Conservation (phyloP, 2,888 invertebrate species). For the Drosophila phalerata region DNA sequence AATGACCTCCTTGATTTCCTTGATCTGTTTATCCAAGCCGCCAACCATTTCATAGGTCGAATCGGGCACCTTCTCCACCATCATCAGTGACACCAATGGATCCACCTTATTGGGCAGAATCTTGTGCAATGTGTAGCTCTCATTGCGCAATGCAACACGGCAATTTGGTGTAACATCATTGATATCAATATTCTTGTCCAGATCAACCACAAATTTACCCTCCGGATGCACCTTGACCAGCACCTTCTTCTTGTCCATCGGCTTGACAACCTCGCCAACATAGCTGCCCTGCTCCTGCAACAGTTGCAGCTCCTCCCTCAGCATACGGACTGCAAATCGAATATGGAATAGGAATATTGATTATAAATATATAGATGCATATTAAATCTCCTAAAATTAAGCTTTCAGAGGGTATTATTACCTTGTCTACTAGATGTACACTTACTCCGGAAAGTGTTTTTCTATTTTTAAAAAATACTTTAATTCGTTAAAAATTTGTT, state of each 20-base stretch:
- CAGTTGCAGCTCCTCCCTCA: slow-evolving; percentile 98
- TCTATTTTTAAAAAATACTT: too few relatives aligned
- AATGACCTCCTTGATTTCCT: slow-evolving; percentile 99
- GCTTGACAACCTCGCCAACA: slow-evolving; percentile 99
- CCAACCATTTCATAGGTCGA: slow-evolving; percentile 99
- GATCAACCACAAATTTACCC: slow-evolving; percentile 99
- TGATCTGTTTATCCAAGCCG: slow-evolving; percentile 99
- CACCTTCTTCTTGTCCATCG: slow-evolving; percentile 99
- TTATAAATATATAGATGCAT: neutral
- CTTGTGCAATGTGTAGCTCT: slow-evolving; percentile 99
- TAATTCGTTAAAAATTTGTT: too few relatives aligned
- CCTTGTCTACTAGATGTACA: too few relatives aligned
- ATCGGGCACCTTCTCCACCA: slow-evolving; percentile 99
- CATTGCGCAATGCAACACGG: slow-evolving; percentile 98
- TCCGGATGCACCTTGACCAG: slow-evolving; percentile 99
- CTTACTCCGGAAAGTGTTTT: too few relatives aligned
- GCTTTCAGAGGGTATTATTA: too few relatives aligned
- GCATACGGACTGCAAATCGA: slow-evolving; percentile 93
- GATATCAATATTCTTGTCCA: slow-evolving; percentile 99
- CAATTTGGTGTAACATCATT: slow-evolving; percentile 99
- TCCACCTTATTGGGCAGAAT: slow-evolving; percentile 99
- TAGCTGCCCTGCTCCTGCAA: slow-evolving; percentile 99
- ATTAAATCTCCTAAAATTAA: too few relatives aligned
- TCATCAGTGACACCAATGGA: slow-evolving; percentile 99
- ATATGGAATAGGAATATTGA: slow-evolving; percentile 49